Conservation (phyloP, 2,888 invertebrate genomes). For the Heliconius aoede region DNA sequence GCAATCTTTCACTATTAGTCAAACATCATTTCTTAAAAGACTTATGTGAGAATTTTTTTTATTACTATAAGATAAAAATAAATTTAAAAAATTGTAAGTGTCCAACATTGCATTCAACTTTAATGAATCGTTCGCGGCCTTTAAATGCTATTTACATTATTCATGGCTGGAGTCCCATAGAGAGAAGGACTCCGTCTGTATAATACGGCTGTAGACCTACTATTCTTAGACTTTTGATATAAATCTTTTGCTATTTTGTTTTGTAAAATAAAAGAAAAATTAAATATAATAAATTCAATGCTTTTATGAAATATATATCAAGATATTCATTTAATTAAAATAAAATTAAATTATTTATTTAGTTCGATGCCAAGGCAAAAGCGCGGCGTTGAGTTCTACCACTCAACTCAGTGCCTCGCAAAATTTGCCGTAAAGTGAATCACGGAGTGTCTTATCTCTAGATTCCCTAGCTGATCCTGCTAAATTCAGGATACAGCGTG, state of each 20-base stretch:
- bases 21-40: conserved; percentile 15
- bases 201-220: background rate
- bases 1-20: conserved; percentile 12
- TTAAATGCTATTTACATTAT: conserved; percentile 42
- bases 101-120: conserved; percentile 32
- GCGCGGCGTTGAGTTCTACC: too few species aligned
- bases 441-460: too few species aligned
- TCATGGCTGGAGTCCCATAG: conserved; percentile 35
- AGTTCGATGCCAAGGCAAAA: too few species aligned
- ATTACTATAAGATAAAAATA: conserved; percentile 25
- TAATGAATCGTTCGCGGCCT: conserved; percentile 40
- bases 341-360: too few species aligned
- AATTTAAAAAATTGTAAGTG: conserved; percentile 24
- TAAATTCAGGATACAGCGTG: too few species aligned
- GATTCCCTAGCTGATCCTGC: too few species aligned
- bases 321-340: too few species aligned
- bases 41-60: conserved; percentile 1
- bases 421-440: too few species aligned
- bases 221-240: conserved; percentile 8
- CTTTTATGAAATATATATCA: background rate
- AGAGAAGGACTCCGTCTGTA: conserved; percentile 8
- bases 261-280: background rate
- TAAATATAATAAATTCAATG: background rate
- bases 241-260: conserved; percentile 1
- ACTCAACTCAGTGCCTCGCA: too few species aligned